Evolutionary conservation across 2,888 invertebrate species (phyloP), one percentile per base, ranked within the genome.

Genomic region (Diarsia brunnea): DNA sequence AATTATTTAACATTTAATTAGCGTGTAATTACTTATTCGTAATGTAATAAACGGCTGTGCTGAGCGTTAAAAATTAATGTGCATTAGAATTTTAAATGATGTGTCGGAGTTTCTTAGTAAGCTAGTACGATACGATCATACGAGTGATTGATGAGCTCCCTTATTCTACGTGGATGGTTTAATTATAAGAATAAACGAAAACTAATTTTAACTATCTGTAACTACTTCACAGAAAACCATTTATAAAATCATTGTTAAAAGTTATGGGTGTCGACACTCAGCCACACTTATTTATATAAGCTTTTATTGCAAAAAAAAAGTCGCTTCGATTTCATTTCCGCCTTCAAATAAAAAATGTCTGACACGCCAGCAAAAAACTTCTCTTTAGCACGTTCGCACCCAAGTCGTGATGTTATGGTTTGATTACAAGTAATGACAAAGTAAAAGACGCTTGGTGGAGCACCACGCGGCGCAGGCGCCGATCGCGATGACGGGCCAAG

Each of bases 401-500:
- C 64, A 79, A 73, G 67, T 49, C 43, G 64, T 67, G 82, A 86
- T 82, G 72, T 66, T 79, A 75, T 79, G 69, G 66, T 78, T 77
- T 69, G 81, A 85, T 87, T 81, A 79, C 81, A 74, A 79, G 75
- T 85, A 85, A 86, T 87, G 75, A 85, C 76, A 80, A 85, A 86
- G 78, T 84, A 82, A 82, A 86, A 86, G 82, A 71, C 27, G 64
- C 63, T 68, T 61, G 60, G 67, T 55, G 73, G 31, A 51, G 74
- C 38, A 49, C 66, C 66, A 75, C 66, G 66, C 51, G 79, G 77
- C 80, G 82, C 82, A 74, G 85, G 84, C 78, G 87, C 86, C 89
- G 89, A 89, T 91, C 90, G 92, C 89, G 92, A 91, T 93, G 93
- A 91, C 93, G 93, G 93, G 89, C 92, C 92, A 90, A 93, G 94